A percentile compares a stretch with the other conserved stretches of the same genome.
Evolutionary conservation across 2,113 vertebrate genomes (phyloP).

Genomic region (Sinocyclocheilus grahami): DNA sequence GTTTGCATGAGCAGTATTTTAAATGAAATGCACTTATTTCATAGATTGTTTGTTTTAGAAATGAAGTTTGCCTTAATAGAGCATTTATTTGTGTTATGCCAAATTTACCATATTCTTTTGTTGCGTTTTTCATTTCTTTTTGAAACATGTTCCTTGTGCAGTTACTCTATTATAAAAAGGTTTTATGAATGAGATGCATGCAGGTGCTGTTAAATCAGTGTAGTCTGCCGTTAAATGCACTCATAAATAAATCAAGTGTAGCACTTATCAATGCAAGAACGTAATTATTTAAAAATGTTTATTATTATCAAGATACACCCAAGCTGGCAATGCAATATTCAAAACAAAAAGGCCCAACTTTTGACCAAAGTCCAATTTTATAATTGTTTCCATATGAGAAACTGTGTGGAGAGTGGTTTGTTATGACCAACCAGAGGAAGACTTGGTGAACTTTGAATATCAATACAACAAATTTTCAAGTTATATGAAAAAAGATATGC

Average conservation of each 20-base stretch:
- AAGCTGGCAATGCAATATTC: no score
- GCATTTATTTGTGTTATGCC: conserved; percentile 45
- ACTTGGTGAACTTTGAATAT: not conserved
- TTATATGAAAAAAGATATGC: not conserved
- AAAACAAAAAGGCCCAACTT: not conserved
- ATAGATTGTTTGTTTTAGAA: conserved; percentile 39
- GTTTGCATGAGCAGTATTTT: conserved; percentile 48
- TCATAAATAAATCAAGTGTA: not conserved
- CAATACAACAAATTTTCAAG: no score
- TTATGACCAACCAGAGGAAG: not conserved
- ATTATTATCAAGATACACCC: not conserved
- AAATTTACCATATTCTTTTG: conserved; percentile 36
- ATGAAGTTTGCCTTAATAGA: conserved; percentile 55
- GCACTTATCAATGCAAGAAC: conserved; percentile 4
- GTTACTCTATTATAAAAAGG: not conserved
- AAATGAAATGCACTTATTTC: conserved; percentile 11
- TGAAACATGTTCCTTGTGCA: conserved; percentile 9
- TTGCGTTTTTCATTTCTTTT: not conserved
- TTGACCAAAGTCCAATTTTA: not conserved
- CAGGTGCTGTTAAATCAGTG: conserved; percentile 15
- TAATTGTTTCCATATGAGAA: not conserved
- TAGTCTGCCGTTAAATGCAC: conserved; percentile 4
- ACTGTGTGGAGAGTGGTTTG: no score
- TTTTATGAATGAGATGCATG: conserved; percentile 10
- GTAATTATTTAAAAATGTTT: not conserved